Evolutionary conservation across 2,797 vertebrate genomes (phyloP).

Genomic region (Enteromius afrohamiltoni): DNA sequence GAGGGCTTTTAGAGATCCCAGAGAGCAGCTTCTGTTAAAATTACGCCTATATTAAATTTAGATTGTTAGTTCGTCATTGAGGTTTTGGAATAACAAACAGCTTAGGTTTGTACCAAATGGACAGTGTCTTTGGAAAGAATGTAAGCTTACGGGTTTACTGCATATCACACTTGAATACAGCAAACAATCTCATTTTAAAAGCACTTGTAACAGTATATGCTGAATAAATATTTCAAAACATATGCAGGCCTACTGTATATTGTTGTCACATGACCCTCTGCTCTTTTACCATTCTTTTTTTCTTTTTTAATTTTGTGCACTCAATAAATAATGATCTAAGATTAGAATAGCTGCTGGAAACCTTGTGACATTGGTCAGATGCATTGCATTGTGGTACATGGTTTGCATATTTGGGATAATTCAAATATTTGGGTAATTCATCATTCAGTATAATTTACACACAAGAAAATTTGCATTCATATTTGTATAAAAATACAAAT

Average conservation of each 20-base stretch:
- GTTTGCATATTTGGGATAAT: neutral
- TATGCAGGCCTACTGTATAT: neutral
- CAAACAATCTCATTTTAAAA: neutral
- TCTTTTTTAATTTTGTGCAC: neutral
- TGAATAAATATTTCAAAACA: neutral
- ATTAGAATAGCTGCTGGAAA: neutral
- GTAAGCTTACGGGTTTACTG: neutral
- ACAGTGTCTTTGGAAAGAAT: neutral
- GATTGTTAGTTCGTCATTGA: conserved; percentile 46
- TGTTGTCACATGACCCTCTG: neutral
- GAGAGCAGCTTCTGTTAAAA: conserved; percentile 61
- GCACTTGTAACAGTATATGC: neutral
- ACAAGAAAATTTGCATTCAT: neutral
- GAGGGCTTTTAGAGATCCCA: conserved; percentile 40
- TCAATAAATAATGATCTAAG: neutral
- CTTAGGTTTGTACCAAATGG: conserved; percentile 32
- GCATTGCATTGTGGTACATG: no score
- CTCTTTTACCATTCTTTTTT: neutral
- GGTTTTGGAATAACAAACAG: conserved; percentile 40
- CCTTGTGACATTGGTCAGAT: neutral
- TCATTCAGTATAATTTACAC: neutral
- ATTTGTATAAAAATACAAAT: neutral
- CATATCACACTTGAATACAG: neutral
- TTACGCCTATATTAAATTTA: conserved; percentile 62
- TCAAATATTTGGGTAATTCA: neutral